phyloP scores from a whole-genome alignment of 2,113 vertebrate species.

The Phylloscopus trochiloides region DNA sequence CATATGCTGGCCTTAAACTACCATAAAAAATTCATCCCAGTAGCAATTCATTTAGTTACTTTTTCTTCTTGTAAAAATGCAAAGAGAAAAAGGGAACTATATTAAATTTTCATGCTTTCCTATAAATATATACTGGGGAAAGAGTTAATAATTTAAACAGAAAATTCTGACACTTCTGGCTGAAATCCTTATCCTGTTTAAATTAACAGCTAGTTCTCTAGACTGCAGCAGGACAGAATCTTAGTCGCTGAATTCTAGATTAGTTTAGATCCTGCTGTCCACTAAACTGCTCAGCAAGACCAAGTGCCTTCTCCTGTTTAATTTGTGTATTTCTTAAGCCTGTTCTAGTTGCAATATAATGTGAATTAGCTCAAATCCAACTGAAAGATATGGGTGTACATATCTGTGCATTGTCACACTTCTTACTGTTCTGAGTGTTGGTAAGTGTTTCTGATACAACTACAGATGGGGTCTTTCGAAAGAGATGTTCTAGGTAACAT shows the following conservation, averaged over 20 bases:
- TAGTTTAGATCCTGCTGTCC: background rate
- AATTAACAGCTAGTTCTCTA: background rate
- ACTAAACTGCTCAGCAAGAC: background rate
- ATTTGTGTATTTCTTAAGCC: background rate
- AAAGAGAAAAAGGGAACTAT: background rate
- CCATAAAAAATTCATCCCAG: background rate
- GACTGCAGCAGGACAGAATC: background rate
- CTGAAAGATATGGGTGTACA: background rate
- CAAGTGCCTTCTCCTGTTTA: background rate
- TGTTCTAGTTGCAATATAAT: background rate
- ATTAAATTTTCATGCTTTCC: background rate
- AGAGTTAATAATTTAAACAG: background rate
- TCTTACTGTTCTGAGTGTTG: background rate
- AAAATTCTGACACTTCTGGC: background rate
- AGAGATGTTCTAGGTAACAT: background rate
- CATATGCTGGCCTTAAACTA: background rate
- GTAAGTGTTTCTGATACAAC: background rate
- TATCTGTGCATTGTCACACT: accelerated
- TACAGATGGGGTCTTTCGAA: background rate
- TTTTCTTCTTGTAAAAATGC: background rate
- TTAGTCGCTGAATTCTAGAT: background rate
- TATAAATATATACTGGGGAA: background rate
- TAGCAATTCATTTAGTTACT: background rate
- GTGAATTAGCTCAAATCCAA: background rate
- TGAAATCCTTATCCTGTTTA: background rate